Percentiles rank a stretch among this genome's conserved stretches.
Evolutionary conservation across 2,888 invertebrate species (phyloP).

Genomic region (Nephrotoma guestfalica): DNA sequence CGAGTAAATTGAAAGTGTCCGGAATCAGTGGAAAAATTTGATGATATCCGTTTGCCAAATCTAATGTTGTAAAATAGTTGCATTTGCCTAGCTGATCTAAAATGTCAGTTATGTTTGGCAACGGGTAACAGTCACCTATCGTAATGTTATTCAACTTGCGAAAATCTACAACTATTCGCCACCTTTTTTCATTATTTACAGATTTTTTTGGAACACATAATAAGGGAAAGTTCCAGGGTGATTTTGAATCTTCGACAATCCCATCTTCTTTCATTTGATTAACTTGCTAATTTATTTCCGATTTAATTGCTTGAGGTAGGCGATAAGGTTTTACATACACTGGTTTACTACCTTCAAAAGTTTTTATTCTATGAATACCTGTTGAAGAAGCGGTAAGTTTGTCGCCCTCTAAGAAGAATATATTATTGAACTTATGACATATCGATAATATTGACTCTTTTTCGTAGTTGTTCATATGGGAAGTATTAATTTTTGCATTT

Average conservation of each 20-base stretch:
- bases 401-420: background rate
- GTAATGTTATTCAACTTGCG: too few relatives aligned
- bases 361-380: background rate
- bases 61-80: background rate
- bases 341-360: background rate
- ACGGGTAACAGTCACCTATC: too few relatives aligned
- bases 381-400: background rate
- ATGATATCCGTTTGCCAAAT: background rate
- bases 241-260: background rate
- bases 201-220: background rate
- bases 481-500: background rate
- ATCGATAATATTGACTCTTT: background rate
- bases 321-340: background rate
- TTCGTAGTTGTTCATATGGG: background rate
- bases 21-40: conserved; percentile 10
- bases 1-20: conserved; percentile 10
- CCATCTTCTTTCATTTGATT: background rate
- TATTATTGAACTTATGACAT: background rate
- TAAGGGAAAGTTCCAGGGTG: background rate
- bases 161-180: background rate
- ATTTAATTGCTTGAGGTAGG: background rate
- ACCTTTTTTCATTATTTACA: background rate
- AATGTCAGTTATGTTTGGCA: too few relatives aligned
- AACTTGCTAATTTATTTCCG: background rate
- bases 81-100: background rate